Evolutionary conservation across 2,113 vertebrate species (phyloP).

Genomic region (Pollachius pollachius): DNA sequence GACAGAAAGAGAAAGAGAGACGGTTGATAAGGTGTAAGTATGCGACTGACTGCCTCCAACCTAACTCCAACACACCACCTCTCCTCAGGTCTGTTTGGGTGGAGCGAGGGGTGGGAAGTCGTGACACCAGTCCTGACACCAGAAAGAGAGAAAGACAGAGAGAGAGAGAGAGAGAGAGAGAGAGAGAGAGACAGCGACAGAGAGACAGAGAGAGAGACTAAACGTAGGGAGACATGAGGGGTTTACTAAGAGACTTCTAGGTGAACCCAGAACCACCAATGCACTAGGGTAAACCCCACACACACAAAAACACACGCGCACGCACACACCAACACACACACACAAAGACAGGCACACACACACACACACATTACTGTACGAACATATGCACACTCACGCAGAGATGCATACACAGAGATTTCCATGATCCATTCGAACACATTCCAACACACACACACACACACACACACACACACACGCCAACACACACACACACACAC

Average conservation of each 20-base stretch:
- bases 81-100: too few species aligned
- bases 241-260: slow-evolving; percentile 38
- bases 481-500: neutral
- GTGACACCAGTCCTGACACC: too few species aligned
- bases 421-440: too few species aligned
- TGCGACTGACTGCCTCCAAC: too few species aligned
- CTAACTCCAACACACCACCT: too few species aligned
- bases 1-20: too few species aligned
- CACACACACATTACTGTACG: slow-evolving; percentile 8
- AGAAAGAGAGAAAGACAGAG: too few species aligned
- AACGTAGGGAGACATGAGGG: slow-evolving; percentile 10
- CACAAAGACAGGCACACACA: neutral
- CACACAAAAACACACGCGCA: neutral
- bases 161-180: too few species aligned
- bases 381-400: neutral
- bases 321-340: neutral
- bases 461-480: neutral
- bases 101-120: neutral
- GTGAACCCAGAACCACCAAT: slow-evolving; percentile 27
- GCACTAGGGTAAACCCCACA: neutral
- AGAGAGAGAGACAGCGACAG: too few species aligned
- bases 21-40: too few species aligned
- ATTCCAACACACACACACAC: neutral
- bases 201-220: neutral
- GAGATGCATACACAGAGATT: neutral